Evolutionary conservation across 2,888 invertebrate genomes (phyloP), one percentile per base, ranked within the genome.

Genomic region (Hermodice carunculata): DNA sequence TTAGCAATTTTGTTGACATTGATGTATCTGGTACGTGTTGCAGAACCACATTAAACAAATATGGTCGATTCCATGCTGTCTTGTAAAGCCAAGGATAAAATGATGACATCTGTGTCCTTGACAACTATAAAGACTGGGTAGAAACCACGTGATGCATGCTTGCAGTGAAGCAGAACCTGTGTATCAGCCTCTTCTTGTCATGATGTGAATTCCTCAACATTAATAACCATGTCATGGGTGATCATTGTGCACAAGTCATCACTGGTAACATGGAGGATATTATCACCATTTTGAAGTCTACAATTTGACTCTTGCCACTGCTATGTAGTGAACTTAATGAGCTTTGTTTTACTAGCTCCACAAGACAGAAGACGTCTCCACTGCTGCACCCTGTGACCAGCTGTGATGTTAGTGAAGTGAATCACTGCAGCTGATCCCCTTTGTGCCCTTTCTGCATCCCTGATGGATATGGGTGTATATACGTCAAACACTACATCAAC

Each of bases 401-500:
- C 14, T 57, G 11, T 14, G 8, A 57, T 57, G n/a, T 57, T 57
- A 8, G 11, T 57, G n/a, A 22, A 57, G 8, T 8, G 26, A 6
- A 44, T 28, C 6, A 58, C 59, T 22, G 37, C 2, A 31, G 17
- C n/a, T 48, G 48, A 49, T n/a, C 54, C 49, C 24, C 59, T 11
- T 37, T 28, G 8, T n/a, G 11, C 19, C 5, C 64, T 14, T 29
- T 64, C 65, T 22, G 54, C 62, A 19, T 14, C 24, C 28, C 64
- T 65, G 22, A 64, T 64, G 37, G 62, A 65, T 5, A 52, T 11
- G 4, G 62, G 31, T 24, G 24, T 34, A 53, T 64, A 64, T 11
- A 64, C 44, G 32, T 64, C 53, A 46, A 64, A 62, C 22, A 51
- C 61, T 11, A 64, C 53, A 54, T 64, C 61, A 17, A 64, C 63